Percentiles rank a stretch among this genome's conserved stretches.
These are phyloP conservation scores for Amblyjoppa proteus DNA, from an alignment of 2,888 invertebrate genomes.

Conservation along the genomic window DNA sequence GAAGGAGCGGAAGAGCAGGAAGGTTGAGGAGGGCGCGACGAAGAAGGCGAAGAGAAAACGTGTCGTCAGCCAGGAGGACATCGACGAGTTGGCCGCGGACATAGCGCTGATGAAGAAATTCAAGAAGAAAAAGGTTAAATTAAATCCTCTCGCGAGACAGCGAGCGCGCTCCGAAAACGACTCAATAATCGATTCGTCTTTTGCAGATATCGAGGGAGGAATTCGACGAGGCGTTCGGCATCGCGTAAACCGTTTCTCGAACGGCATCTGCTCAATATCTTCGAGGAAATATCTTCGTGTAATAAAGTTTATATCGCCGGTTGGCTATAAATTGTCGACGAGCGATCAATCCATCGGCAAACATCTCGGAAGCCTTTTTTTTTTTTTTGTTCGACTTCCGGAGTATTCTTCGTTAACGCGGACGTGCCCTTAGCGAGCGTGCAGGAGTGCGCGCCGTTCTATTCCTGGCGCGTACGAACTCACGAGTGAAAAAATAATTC, in stretches of 20 bases:
- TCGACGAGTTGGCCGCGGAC: constrained; percentile 92
- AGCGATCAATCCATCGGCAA: constrained; percentile 11
- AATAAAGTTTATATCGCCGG: constrained; percentile 55
- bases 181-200: constrained; percentile 28
- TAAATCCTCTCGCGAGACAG: neutral
- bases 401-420: constrained; percentile 8
- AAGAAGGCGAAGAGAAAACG: constrained; percentile 85
- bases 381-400: constrained; percentile 1
- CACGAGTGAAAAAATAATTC: constrained; percentile 26
- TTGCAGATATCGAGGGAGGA: constrained; percentile 85
- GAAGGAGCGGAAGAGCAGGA: constrained; percentile 87
- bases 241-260: constrained; percentile 51
- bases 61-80: constrained; percentile 90
- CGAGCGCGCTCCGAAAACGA: neutral
- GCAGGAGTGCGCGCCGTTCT: constrained; percentile 30
- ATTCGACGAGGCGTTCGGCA: constrained; percentile 85
- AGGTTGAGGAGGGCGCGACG: constrained; percentile 82
- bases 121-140: constrained; percentile 91
- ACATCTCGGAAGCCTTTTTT: neutral
- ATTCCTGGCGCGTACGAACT: constrained; percentile 46
- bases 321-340: constrained; percentile 7
- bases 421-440: constrained; percentile 14
- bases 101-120: constrained; percentile 94
- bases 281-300: constrained; percentile 16
- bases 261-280: neutral